These are phyloP conservation scores for Acleris sparsana DNA, from an alignment of 2,888 invertebrate genomes.

Conservation along the genomic window DNA sequence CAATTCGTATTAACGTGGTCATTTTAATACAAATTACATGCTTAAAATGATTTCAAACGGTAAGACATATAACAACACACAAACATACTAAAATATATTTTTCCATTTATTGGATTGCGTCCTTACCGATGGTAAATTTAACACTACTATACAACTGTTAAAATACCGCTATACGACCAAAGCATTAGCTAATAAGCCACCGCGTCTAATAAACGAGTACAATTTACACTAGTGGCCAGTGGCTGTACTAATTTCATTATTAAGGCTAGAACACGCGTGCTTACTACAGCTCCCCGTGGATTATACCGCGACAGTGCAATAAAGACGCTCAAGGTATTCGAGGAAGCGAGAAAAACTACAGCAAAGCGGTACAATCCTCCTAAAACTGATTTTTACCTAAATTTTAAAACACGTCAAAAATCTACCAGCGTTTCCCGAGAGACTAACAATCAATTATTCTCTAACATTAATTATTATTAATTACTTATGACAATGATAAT, in stretches of 20 bases:
- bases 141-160: neutral
- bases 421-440: too few species aligned
- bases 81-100: too few species aligned
- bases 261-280: conserved; percentile 55
- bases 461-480: too few species aligned
- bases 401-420: too few species aligned
- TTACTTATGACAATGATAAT: too few species aligned
- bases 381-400: too few species aligned
- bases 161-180: conserved; percentile 8
- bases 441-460: too few species aligned
- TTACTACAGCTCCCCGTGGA: conserved; percentile 57
- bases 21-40: too few species aligned
- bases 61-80: too few species aligned
- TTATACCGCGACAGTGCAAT: conserved; percentile 44
- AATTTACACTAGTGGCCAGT: conserved; percentile 16
- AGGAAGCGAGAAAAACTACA: neutral
- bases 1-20: too few species aligned
- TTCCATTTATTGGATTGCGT: neutral
- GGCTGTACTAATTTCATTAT: conserved; percentile 64
- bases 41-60: neutral
- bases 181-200: conserved; percentile 29
- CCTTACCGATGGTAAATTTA: neutral
- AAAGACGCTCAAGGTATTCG: conserved; percentile 1
- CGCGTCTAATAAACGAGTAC: conserved; percentile 20
- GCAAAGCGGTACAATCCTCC: too few species aligned